A percentile compares a stretch with the other conserved stretches of the same genome.
Conservation (phyloP, 2,888 invertebrate genomes). For the Sturmia bella region DNA sequence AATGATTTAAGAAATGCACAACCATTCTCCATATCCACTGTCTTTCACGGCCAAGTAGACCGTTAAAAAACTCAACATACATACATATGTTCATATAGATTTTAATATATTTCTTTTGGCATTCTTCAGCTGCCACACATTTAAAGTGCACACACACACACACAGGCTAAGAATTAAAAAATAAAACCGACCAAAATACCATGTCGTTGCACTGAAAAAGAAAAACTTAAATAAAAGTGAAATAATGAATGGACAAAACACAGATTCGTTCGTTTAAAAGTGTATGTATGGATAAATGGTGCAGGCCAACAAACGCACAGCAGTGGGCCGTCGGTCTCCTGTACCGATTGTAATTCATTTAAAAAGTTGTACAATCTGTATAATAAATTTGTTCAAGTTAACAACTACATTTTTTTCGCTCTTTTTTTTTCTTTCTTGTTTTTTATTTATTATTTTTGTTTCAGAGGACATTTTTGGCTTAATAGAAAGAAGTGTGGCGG, state of each 20-base stretch:
- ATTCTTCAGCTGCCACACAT: slow-evolving; percentile 37
- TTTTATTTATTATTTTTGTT: not conserved
- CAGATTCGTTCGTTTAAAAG: slow-evolving; percentile 29
- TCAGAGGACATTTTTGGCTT: slow-evolving; percentile 13
- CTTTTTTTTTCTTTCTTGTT: slow-evolving; percentile 34
- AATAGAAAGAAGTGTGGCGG: not conserved
- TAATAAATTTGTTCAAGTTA: slow-evolving; percentile 80
- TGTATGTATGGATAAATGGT: slow-evolving; percentile 12
- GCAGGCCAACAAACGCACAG: slow-evolving; percentile 58
- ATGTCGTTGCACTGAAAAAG: not conserved
- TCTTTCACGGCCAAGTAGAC: slow-evolving; percentile 32
- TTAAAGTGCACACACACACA: slow-evolving; percentile 26
- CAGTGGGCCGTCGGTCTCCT: slow-evolving; percentile 67
- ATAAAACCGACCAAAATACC: not conserved
- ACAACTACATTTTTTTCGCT: slow-evolving; percentile 78
- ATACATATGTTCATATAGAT: too few species aligned
- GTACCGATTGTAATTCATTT: slow-evolving; percentile 68
- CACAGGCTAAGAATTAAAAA: slow-evolving; percentile 1
- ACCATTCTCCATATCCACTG: slow-evolving; percentile 43
- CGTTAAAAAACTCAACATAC: slow-evolving; percentile 38
- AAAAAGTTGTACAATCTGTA: slow-evolving; percentile 75
- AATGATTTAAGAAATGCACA: slow-evolving; percentile 1
- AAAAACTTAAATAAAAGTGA: slow-evolving; percentile 36
- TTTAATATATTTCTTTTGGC: slow-evolving; percentile 7
- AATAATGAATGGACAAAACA: slow-evolving; percentile 54